Percentiles rank a stretch among this genome's conserved stretches.
Evolutionary conservation across 1,140 invertebrate species (phyloP).

Genomic region (Vanessa tameamea): DNA sequence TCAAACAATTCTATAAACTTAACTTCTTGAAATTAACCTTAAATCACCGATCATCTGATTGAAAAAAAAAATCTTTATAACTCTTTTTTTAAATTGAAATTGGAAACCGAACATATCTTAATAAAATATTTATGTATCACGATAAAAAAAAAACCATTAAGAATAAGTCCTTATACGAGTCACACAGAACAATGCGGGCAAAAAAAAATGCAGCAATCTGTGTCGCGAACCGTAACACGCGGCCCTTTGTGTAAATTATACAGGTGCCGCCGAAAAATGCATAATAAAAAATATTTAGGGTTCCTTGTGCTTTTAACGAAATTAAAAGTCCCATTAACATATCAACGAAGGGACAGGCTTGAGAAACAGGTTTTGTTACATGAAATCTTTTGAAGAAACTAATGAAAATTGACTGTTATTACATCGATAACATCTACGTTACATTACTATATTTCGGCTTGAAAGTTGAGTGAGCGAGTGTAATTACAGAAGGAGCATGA

Average conservation of each 20-base stretch:
- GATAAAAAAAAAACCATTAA: slow-evolving; percentile 19
- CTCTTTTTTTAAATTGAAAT: too few relatives aligned
- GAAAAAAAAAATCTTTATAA: too few relatives aligned
- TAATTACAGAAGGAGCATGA: too few relatives aligned
- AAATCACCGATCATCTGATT: too few relatives aligned
- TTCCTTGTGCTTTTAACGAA: neutral
- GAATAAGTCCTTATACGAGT: slow-evolving; percentile 41
- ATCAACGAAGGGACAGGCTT: neutral
- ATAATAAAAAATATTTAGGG: slow-evolving; percentile 15
- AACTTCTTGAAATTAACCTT: too few relatives aligned
- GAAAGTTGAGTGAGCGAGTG: too few relatives aligned
- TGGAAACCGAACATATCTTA: neutral
- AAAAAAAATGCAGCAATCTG: slow-evolving; percentile 51
- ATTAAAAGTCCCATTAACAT: neutral
- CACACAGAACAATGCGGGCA: slow-evolving; percentile 59
- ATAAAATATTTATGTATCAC: neutral
- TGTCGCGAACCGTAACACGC: slow-evolving; percentile 48
- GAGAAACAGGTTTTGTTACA: too few relatives aligned
- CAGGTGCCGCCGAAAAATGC: slow-evolving; percentile 34
- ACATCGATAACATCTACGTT: too few relatives aligned
- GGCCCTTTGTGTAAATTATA: slow-evolving; percentile 53
- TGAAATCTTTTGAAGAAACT: too few relatives aligned
- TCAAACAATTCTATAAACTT: too few relatives aligned
- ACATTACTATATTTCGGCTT: too few relatives aligned
- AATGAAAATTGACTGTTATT: too few relatives aligned